Conservation (phyloP, 2,113 vertebrate genomes). For the Hemibagrus wyckioides region DNA sequence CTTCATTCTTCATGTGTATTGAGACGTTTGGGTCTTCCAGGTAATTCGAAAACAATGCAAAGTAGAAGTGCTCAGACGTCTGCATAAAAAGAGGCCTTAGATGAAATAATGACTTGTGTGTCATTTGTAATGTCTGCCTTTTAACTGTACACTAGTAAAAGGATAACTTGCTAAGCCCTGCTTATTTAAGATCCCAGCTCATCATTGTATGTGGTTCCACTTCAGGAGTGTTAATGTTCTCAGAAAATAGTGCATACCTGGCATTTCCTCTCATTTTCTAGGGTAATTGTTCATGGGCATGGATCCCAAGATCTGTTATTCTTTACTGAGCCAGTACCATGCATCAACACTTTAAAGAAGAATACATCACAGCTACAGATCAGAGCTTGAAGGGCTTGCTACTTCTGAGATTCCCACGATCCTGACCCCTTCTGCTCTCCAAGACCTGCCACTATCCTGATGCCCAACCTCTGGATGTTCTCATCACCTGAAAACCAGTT, state of each 20-base stretch:
- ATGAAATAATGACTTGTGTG: background rate
- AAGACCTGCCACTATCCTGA: too few species aligned
- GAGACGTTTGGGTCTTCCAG: too few species aligned
- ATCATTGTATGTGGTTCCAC: background rate
- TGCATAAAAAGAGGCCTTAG: background rate
- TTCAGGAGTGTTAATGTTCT: background rate
- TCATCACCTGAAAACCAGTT: too few species aligned
- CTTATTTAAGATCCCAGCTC: slow-evolving; percentile 9
- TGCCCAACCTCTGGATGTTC: too few species aligned
- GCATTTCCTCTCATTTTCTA: slow-evolving; percentile 5
- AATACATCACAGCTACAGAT: background rate
- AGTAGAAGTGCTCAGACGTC: background rate
- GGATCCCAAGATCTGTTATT: background rate
- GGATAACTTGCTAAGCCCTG: background rate
- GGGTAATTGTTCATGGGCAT: slow-evolving; percentile 3
- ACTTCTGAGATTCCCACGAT: too few species aligned
- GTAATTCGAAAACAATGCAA: background rate
- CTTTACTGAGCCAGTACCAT: background rate
- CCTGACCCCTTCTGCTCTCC: too few species aligned
- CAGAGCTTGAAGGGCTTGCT: background rate
- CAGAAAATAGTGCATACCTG: background rate
- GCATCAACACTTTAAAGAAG: background rate
- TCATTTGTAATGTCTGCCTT: background rate
- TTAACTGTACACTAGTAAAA: too few species aligned
- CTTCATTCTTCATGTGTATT: too few species aligned